Evolutionary conservation across 2,113 vertebrate genomes (phyloP), one percentile per base, ranked within the genome.

Genomic region (Gavialis gangeticus): DNA sequence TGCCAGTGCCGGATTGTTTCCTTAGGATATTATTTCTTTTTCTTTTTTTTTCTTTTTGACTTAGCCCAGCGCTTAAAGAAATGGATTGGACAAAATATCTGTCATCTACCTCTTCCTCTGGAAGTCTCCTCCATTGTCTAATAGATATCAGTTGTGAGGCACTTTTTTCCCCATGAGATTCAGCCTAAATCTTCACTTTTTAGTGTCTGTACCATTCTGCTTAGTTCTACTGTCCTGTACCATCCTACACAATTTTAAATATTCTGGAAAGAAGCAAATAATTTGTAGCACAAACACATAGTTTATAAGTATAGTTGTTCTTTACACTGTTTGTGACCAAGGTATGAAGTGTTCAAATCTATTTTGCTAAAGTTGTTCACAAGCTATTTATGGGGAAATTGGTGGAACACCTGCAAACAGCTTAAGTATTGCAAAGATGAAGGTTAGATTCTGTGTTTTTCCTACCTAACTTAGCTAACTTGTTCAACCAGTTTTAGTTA

Each of bases 291-390:
- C 19, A 71, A 46, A 46, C 46, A 46, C 9, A 46, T 71, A 10
- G 6, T 37, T 37, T 71, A 34, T 69, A 19, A 69, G 30, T 12
- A 46, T 46, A 92, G 57, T 80, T 67, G 10, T 82, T 62, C 19
- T 60, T 84, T n/a, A 8, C 19, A 46, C 59, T 82, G 77, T 79
- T 87, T 78, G 12, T 82, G 56, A 58, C 34, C 69, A 71, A 12
- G 56, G 66, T 83, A 17, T 86, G 78, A 71, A 71, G 30, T 37
- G 18, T 4, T 71, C 19, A 71, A 22, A 7, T 62, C 37, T 77
- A 5, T 64, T 88, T 79, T 84, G 46, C 27, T 55, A 84, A 59
- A 89, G 88, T 86, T 75, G 22, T 83, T 83, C 86, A 59, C 18
- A 67, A 87, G 62, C 37, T 77, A 91, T 82, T 82, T 1, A 54